Conservation (phyloP, 1,140 invertebrate genomes). For the Plodia interpunctella region DNA sequence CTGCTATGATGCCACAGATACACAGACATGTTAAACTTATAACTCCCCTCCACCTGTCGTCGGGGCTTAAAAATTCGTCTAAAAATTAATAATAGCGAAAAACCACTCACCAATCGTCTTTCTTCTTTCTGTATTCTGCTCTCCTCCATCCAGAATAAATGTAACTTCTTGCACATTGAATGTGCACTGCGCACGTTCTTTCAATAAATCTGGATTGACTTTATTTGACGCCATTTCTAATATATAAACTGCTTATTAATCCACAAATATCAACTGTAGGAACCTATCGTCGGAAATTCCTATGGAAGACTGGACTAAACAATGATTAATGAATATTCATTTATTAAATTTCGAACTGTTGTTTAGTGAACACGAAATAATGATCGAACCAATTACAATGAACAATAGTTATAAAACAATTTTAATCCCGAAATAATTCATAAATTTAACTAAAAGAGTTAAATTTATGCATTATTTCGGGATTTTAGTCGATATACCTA, state of each 20-base stretch:
- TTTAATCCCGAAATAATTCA: too few species aligned
- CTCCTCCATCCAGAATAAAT: constrained; percentile 81
- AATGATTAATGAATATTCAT: background rate
- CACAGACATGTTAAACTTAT: too few species aligned
- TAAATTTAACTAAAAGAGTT: too few species aligned
- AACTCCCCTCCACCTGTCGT: too few species aligned
- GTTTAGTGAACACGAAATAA: background rate
- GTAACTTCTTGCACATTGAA: constrained; percentile 85
- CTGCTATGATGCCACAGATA: too few species aligned
- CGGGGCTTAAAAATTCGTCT: too few species aligned
- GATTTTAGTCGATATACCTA: too few species aligned
- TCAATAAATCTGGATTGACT: constrained; percentile 80
- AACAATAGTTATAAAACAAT: too few species aligned
- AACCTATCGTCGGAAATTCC: background rate
- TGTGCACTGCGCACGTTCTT: constrained; percentile 82
- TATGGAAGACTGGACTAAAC: background rate
- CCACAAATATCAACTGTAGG: background rate
- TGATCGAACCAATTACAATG: too few species aligned
- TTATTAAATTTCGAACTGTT: background rate
- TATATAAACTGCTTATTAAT: background rate
- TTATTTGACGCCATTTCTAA: background rate
- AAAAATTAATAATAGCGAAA: background rate
- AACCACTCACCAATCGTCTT: constrained; percentile 82
- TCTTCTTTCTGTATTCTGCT: constrained; percentile 80
- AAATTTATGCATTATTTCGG: too few species aligned